These are phyloP conservation scores for Drosophila atripex DNA, from an alignment of 2,888 invertebrate species.

Conservation along the genomic window DNA sequence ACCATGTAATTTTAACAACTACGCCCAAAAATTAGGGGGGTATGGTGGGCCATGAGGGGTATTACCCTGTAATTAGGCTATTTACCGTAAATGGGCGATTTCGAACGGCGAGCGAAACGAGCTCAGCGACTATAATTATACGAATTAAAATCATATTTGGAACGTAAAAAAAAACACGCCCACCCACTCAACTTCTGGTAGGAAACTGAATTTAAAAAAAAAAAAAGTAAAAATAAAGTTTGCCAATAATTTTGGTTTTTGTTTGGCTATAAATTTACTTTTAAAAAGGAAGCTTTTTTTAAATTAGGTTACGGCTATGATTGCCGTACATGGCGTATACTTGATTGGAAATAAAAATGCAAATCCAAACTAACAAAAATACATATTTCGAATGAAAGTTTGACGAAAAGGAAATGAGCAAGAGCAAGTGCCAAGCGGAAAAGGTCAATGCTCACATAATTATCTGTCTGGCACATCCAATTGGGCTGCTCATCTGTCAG, in stretches of 20 bases:
- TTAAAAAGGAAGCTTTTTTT: neutral
- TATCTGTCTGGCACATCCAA: constrained; percentile 39
- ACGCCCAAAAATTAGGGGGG: constrained; percentile 51
- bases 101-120: constrained; percentile 12
- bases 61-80: constrained; percentile 49
- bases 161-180: constrained; percentile 50
- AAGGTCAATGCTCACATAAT: constrained; percentile 62
- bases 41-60: constrained; percentile 2
- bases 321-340: neutral
- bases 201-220: constrained; percentile 10
- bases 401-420: neutral
- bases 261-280: neutral
- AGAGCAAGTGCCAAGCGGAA: constrained; percentile 5
- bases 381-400: constrained; percentile 11
- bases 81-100: constrained; percentile 32
- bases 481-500: constrained; percentile 21
- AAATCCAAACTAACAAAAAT: neutral
- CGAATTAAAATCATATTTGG: constrained; percentile 63
- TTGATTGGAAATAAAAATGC: neutral
- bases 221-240: constrained; percentile 7
- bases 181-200: constrained; percentile 18
- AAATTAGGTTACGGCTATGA: neutral
- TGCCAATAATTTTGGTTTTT: neutral
- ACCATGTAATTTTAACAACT: constrained; percentile 46
- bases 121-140: constrained; percentile 55